Conservation (phyloP, 2,113 vertebrate species). For the Ariopsis seemanni region DNA sequence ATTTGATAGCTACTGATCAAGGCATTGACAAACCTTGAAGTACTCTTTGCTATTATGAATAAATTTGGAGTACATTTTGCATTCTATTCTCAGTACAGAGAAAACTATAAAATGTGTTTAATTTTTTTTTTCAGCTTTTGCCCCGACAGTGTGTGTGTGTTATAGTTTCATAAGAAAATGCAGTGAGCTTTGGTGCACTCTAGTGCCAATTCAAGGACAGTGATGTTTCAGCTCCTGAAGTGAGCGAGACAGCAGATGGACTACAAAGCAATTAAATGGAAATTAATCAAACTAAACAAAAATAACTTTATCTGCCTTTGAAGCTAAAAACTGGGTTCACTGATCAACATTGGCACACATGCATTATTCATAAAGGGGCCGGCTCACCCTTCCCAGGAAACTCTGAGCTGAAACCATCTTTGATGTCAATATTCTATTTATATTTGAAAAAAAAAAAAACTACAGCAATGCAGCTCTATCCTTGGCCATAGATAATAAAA, state of each 20-base stretch:
- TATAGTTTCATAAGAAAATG: background rate
- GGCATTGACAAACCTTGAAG: background rate
- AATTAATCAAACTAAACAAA: background rate
- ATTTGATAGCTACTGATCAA: background rate
- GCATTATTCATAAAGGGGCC: background rate
- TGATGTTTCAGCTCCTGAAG: background rate
- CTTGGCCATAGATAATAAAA: no score
- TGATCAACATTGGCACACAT: background rate
- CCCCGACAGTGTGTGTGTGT: background rate
- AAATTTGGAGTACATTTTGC: background rate
- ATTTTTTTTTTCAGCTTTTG: background rate
- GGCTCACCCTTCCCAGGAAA: no score
- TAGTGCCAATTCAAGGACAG: conserved; percentile 32
- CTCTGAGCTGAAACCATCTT: no score
- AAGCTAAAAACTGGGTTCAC: background rate
- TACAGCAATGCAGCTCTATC: no score
- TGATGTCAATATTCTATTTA: no score
- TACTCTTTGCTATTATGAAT: background rate
- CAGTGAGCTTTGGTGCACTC: conserved; percentile 13
- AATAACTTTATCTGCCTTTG: background rate
- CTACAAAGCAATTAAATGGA: conserved; percentile 6
- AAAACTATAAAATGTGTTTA: background rate
- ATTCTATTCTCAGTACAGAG: background rate
- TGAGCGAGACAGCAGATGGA: background rate
- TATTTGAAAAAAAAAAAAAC: no score